phyloP scores from a whole-genome alignment of 1,140 invertebrate species.

The Stegodyphus mimosarum region DNA sequence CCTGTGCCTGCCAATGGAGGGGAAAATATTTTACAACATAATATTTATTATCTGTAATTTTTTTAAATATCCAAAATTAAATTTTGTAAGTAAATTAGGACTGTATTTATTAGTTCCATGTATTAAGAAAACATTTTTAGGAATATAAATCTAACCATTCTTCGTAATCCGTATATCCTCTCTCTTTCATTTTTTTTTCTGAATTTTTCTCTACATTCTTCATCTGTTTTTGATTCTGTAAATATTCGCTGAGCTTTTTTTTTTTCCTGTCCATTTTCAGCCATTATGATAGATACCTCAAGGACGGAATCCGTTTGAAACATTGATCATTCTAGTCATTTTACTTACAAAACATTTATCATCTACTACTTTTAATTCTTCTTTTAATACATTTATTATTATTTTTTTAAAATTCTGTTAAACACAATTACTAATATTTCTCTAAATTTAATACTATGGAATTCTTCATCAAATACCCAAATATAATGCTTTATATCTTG shows the following conservation, averaged over 20 bases:
- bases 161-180: background rate
- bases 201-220: background rate
- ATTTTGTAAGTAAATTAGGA: too few relatives aligned
- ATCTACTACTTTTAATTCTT: background rate
- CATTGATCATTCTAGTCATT: background rate
- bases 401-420: background rate
- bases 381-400: background rate
- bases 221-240: background rate
- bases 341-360: background rate
- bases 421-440: background rate
- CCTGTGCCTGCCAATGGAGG: too few relatives aligned
- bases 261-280: background rate
- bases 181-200: background rate
- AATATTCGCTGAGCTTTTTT: background rate
- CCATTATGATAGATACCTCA: background rate
- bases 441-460: background rate
- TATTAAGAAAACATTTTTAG: too few relatives aligned
- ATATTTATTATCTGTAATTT: too few relatives aligned
- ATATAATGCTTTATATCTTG: background rate
- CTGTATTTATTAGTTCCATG: too few relatives aligned
- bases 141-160: background rate
- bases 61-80: too few relatives aligned
- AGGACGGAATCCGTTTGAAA: background rate
- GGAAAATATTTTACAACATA: too few relatives aligned
- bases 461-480: background rate